These are phyloP conservation scores for Apodemia hepburni DNA, from an alignment of 2,888 invertebrate genomes.

Conservation along the genomic window DNA sequence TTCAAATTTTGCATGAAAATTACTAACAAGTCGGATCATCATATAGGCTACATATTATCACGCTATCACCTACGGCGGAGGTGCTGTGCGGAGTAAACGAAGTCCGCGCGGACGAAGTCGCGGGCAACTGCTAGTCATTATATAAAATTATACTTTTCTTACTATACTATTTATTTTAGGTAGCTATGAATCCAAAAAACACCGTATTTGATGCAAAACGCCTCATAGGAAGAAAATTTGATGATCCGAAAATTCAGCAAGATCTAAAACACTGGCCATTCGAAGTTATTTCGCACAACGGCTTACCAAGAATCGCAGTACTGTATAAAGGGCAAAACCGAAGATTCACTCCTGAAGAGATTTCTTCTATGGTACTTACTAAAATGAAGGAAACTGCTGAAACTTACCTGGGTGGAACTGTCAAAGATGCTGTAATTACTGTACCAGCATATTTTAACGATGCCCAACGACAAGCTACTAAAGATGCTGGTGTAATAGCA, in stretches of 20 bases:
- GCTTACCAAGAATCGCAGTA: conserved; percentile 87
- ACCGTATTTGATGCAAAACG: conserved; percentile 92
- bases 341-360: conserved; percentile 90
- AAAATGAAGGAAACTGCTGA: conserved; percentile 90
- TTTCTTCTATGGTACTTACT: conserved; percentile 90
- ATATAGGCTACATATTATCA: too few relatives aligned
- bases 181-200: conserved; percentile 89
- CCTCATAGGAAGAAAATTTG: conserved; percentile 89
- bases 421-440: conserved; percentile 89
- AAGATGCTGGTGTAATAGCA: conserved; percentile 93
- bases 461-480: conserved; percentile 91
- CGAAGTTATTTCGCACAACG: conserved; percentile 82
- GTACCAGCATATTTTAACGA: conserved; percentile 93
- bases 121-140: too few relatives aligned
- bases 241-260: conserved; percentile 87
- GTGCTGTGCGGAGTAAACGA: too few relatives aligned
- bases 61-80: too few relatives aligned
- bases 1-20: too few relatives aligned
- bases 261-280: conserved; percentile 95
- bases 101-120: too few relatives aligned
- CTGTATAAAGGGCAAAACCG: conserved; percentile 88
- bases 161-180: conserved; percentile 65
- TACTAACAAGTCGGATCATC: too few relatives aligned
- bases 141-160: too few relatives aligned
- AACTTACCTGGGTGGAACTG: conserved; percentile 85